Evolutionary conservation across 2,113 vertebrate genomes (phyloP).

Genomic region (Cervus canadensis): DNA sequence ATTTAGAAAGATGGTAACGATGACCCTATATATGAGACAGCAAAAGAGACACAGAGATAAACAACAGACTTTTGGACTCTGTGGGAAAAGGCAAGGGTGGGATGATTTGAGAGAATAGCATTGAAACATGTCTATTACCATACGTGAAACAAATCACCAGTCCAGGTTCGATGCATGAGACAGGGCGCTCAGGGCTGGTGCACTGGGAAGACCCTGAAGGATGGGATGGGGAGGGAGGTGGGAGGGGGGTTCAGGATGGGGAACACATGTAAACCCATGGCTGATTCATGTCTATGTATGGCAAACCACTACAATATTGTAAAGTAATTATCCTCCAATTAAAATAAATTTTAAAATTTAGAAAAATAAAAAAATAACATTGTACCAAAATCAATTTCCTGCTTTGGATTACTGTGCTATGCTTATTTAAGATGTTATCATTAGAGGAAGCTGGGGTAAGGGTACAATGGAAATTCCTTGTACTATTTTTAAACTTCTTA

Average conservation of each 20-base stretch:
- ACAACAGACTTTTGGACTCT: not conserved
- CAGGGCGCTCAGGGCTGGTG: not conserved
- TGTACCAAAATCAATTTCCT: not conserved
- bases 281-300: not conserved
- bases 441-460: not conserved
- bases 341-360: not conserved
- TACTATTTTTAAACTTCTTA: not conserved
- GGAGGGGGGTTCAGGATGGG: not conserved
- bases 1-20: not conserved
- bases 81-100: not conserved
- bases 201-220: not conserved
- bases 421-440: not conserved
- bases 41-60: not conserved
- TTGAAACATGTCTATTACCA: not conserved
- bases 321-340: not conserved
- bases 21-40: not conserved
- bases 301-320: not conserved
- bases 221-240: not conserved
- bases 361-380: not conserved
- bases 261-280: not conserved
- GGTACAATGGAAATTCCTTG: not conserved
- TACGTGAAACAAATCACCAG: not conserved
- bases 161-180: not conserved
- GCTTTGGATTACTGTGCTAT: not conserved
- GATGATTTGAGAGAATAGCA: not conserved